Percentiles rank a stretch among this genome's conserved stretches.
Conservation (phyloP, 2,797 vertebrate genomes). For the Chaetodon trifasciatus region DNA sequence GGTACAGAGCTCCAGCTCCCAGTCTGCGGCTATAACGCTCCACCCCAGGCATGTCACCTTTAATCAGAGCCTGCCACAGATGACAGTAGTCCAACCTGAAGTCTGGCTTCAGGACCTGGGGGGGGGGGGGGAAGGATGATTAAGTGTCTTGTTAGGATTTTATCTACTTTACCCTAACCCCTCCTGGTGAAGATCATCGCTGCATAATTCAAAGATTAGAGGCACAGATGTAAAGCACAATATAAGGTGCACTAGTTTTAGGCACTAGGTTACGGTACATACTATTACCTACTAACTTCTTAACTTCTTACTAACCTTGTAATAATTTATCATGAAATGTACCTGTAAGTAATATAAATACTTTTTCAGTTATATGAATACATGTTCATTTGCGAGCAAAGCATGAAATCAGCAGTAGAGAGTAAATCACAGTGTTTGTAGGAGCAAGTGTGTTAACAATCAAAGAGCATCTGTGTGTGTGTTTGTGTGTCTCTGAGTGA, state of each 20-base stretch:
- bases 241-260: not conserved
- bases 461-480: constrained; percentile 35
- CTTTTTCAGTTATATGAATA: no score
- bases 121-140: no score
- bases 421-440: constrained; percentile 15
- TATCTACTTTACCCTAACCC: not conserved
- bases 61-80: constrained; percentile 96
- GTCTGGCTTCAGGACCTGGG: constrained; percentile 89
- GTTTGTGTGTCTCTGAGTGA: constrained; percentile 23
- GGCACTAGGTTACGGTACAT: not conserved
- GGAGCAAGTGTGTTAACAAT: constrained; percentile 41
- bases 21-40: constrained; percentile 91
- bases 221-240: not conserved
- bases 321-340: no score
- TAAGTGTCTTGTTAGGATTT: not conserved
- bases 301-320: no score
- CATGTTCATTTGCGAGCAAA: no score
- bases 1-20: constrained; percentile 93
- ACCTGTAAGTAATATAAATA: no score
- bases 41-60: constrained; percentile 88
- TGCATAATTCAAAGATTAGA: not conserved
- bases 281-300: not conserved
- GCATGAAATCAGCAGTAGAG: not conserved
- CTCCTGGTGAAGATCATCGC: not conserved
- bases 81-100: constrained; percentile 95